Evolutionary conservation across 2,888 invertebrate genomes (phyloP).

Genomic region (Sesia apiformis): DNA sequence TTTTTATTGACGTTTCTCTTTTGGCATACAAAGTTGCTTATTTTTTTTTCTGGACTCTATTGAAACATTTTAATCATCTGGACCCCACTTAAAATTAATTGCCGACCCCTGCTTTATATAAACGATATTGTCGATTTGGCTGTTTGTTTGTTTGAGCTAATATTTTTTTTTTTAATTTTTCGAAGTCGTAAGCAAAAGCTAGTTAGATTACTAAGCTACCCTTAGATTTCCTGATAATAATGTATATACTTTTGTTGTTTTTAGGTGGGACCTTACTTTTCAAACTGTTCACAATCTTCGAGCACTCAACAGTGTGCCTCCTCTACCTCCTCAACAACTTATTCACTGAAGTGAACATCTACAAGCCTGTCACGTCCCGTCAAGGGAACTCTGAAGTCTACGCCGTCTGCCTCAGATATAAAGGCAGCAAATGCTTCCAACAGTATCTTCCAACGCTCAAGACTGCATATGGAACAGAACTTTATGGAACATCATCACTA

Average conservation of each 20-base stretch:
- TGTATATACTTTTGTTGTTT: conserved; percentile 16
- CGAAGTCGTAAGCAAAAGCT: too few relatives aligned
- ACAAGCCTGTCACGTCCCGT: conserved; percentile 94
- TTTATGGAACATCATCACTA: conserved; percentile 56
- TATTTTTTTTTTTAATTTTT: too few relatives aligned
- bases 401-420: conserved; percentile 81
- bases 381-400: conserved; percentile 97
- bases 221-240: too few relatives aligned
- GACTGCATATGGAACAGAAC: conserved; percentile 53
- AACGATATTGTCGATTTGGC: too few relatives aligned
- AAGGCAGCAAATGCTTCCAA: conserved; percentile 51
- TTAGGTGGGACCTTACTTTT: conserved; percentile 85
- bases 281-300: conserved; percentile 94
- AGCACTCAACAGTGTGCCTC: conserved; percentile 84
- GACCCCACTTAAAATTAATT: too few relatives aligned
- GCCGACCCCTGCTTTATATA: too few relatives aligned
- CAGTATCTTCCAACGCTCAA: conserved; percentile 59
- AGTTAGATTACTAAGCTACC: too few relatives aligned
- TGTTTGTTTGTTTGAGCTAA: too few relatives aligned
- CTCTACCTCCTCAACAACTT: conserved; percentile 85
- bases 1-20: too few relatives aligned
- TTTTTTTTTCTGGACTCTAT: too few relatives aligned
- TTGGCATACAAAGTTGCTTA: too few relatives aligned
- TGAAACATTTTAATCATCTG: too few relatives aligned
- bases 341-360: conserved; percentile 83